These are phyloP conservation scores for Chelmon rostratus DNA, from an alignment of 2,797 vertebrate species.

Conservation along the genomic window DNA sequence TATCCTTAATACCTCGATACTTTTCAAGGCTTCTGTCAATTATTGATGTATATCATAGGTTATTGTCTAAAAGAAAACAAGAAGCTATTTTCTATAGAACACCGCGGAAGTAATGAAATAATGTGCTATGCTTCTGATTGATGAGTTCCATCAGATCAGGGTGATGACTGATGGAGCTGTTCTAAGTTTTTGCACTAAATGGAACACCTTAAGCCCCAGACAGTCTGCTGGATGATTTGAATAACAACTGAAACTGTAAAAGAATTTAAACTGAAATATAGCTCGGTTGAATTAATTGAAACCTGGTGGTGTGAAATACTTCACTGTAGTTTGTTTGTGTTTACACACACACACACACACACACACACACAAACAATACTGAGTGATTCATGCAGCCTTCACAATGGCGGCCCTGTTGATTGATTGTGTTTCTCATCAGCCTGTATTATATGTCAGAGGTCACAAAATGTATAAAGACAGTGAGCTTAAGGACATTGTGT, in stretches of 20 bases:
- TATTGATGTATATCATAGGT: no score
- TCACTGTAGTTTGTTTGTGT: background rate
- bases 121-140: slow-evolving; percentile 49
- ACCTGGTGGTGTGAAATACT: background rate
- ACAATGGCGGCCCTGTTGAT: no score
- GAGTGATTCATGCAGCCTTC: no score
- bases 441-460: no score
- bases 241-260: slow-evolving; percentile 23
- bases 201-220: slow-evolving; percentile 17
- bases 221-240: slow-evolving; percentile 29
- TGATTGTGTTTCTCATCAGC: no score
- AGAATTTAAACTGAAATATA: slow-evolving; percentile 1
- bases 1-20: no score
- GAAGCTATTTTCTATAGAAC: background rate
- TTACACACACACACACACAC: no score
- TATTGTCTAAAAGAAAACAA: slow-evolving; percentile 22
- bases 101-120: slow-evolving; percentile 42
- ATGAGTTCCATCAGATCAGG: slow-evolving; percentile 50
- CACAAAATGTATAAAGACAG: no score
- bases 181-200: slow-evolving; percentile 37
- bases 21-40: slow-evolving; percentile 27
- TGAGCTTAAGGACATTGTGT: no score
- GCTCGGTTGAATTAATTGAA: slow-evolving; percentile 1
- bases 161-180: slow-evolving; percentile 55
- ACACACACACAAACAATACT: no score